Percentiles rank a stretch among this genome's conserved stretches.
Conservation (phyloP, 2,888 invertebrate species). For the Drosophila barbarae region DNA sequence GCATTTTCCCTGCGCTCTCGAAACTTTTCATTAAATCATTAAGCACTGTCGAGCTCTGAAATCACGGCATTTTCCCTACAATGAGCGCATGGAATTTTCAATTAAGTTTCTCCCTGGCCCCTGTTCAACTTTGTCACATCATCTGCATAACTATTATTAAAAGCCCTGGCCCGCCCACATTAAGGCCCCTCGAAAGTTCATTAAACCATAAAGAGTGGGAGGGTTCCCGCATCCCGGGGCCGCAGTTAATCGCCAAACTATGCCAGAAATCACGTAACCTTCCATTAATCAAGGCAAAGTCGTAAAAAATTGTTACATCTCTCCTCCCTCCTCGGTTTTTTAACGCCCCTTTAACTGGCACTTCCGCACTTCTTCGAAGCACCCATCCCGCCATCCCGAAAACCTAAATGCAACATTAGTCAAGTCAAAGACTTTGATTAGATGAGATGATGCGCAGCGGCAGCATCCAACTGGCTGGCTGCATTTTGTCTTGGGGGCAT, state of each 20-base stretch:
- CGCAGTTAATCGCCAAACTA: slow-evolving; percentile 64
- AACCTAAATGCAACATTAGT: slow-evolving; percentile 68
- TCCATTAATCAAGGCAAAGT: slow-evolving; percentile 63
- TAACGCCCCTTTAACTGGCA: slow-evolving; percentile 61
- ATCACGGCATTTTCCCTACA: slow-evolving; percentile 19
- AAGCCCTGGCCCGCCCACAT: slow-evolving; percentile 55
- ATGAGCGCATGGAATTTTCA: slow-evolving; percentile 26
- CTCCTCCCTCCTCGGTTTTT: slow-evolving; percentile 23
- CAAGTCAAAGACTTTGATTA: slow-evolving; percentile 62
- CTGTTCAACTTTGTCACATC: slow-evolving; percentile 24
- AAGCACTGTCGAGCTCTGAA: slow-evolving; percentile 13
- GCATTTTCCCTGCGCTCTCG: neutral
- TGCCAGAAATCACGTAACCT: slow-evolving; percentile 70
- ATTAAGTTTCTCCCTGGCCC: slow-evolving; percentile 16
- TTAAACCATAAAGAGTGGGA: slow-evolving; percentile 27
- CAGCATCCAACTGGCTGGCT: slow-evolving; percentile 28
- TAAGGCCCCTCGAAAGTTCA: slow-evolving; percentile 26
- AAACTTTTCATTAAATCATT: slow-evolving; percentile 30
- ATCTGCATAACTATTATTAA: slow-evolving; percentile 56
- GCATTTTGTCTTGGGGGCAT: slow-evolving; percentile 65
- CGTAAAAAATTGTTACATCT: slow-evolving; percentile 49
- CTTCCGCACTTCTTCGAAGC: slow-evolving; percentile 58
- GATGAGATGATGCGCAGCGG: slow-evolving; percentile 36
- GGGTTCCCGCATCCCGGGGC: slow-evolving; percentile 53
- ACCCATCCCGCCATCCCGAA: neutral